Conservation (phyloP, 35 echinoderm and acorn worm species). For the Nesometra sesokonis region DNA sequence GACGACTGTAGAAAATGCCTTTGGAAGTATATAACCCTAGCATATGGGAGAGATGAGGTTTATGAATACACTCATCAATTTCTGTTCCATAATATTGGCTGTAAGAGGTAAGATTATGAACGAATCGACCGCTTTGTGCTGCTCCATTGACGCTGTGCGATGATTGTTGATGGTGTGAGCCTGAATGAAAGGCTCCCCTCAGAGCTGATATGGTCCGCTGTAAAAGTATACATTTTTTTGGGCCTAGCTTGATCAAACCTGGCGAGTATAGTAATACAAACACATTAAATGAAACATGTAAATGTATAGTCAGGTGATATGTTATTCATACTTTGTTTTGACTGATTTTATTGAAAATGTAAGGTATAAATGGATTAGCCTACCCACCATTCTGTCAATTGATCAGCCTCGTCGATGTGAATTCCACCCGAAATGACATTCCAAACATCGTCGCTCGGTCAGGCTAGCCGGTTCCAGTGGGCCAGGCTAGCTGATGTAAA, state of each 20-base stretch:
- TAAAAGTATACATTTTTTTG: neutral
- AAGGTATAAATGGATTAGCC: no score
- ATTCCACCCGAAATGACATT: no score
- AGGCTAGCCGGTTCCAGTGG: no score
- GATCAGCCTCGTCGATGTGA: no score
- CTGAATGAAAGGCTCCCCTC: neutral
- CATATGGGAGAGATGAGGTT: neutral
- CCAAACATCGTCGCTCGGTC: no score
- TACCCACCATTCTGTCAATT: no score
- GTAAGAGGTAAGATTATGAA: neutral
- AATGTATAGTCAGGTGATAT: no score
- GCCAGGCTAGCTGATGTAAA: no score
- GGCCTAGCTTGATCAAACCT: neutral
- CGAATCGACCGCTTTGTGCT: neutral
- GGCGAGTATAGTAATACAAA: no score
- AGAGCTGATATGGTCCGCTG: neutral
- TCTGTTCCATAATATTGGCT: neutral
- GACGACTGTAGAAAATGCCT: neutral
- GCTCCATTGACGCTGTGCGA: neutral
- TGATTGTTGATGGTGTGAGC: neutral
- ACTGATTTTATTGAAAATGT: no score
- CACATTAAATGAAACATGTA: no score
- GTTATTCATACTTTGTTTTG: no score
- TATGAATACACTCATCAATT: neutral
- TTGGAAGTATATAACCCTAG: neutral